Conservation (phyloP, 1,140 invertebrate species). For the Aphaenogaster floridana region DNA sequence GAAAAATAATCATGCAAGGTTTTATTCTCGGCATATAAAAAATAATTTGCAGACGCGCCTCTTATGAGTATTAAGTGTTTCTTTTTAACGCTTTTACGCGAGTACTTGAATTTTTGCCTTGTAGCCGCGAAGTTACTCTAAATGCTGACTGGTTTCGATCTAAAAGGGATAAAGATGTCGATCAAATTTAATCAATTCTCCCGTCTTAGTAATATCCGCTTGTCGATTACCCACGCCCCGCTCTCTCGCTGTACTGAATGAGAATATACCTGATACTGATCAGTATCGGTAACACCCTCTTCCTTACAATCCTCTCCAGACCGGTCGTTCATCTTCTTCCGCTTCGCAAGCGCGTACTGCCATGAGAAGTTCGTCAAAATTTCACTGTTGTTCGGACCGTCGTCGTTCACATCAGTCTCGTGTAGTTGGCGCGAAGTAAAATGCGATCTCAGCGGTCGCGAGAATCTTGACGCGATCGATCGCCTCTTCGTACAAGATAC, state of each 20-base stretch:
- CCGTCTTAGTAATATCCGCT: constrained; percentile 46
- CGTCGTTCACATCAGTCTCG: constrained; percentile 54
- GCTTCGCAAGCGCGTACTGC: constrained; percentile 50
- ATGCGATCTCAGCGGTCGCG: constrained; percentile 16
- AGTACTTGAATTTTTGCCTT: background rate
- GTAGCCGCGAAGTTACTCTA: background rate
- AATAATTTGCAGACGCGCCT: background rate
- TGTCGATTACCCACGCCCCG: constrained; percentile 38
- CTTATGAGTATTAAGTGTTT: background rate
- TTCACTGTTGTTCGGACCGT: constrained; percentile 62
- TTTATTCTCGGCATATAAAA: background rate
- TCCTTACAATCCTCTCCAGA: constrained; percentile 38
- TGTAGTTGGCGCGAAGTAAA: background rate
- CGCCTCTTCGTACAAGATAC: background rate
- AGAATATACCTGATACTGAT: constrained; percentile 65
- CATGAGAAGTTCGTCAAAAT: constrained; percentile 50
- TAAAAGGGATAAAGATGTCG: constrained; percentile 52
- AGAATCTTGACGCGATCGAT: constrained; percentile 30
- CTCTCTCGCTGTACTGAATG: constrained; percentile 28
- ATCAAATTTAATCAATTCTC: constrained; percentile 42
- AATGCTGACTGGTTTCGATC: constrained; percentile 42
- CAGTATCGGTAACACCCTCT: constrained; percentile 66
- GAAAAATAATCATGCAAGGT: background rate
- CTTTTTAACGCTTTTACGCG: background rate
- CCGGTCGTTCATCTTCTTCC: constrained; percentile 30